These are phyloP conservation scores for Isoperla grammatica DNA, from an alignment of 2,888 invertebrate genomes.

Conservation along the genomic window DNA sequence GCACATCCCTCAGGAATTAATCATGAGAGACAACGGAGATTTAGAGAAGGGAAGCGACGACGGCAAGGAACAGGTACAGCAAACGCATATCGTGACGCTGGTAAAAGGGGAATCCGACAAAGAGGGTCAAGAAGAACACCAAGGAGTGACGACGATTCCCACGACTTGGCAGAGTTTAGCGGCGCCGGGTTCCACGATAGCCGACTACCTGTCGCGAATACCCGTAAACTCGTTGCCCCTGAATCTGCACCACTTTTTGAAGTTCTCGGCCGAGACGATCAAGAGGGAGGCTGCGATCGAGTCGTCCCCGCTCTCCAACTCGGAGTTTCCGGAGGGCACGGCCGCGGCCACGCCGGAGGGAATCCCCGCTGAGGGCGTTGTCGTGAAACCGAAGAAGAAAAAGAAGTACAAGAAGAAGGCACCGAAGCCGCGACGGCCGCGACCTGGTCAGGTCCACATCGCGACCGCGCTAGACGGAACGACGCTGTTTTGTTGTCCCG, in stretches of 20 bases:
- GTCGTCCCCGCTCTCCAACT: slow-evolving; percentile 44
- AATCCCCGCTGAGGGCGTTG: slow-evolving; percentile 23
- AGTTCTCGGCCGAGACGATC: slow-evolving; percentile 55
- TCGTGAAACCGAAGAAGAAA: slow-evolving; percentile 55
- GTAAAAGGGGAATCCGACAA: slow-evolving; percentile 34
- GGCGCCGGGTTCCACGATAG: slow-evolving; percentile 46
- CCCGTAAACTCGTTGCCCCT: slow-evolving; percentile 50
- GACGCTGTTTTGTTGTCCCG: slow-evolving; percentile 70
- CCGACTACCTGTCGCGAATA: slow-evolving; percentile 50
- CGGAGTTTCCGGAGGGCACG: slow-evolving; percentile 41
- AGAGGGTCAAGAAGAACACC: slow-evolving; percentile 34
- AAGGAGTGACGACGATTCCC: slow-evolving; percentile 45
- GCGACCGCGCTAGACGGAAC: slow-evolving; percentile 69
- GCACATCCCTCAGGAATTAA: slow-evolving; percentile 35
- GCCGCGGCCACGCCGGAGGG: slow-evolving; percentile 18
- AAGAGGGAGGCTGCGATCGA: slow-evolving; percentile 47
- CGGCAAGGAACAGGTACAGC: slow-evolving; percentile 19
- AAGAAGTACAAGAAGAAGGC: slow-evolving; percentile 78
- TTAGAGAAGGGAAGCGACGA: slow-evolving; percentile 41
- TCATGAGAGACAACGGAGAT: slow-evolving; percentile 37
- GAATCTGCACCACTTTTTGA: slow-evolving; percentile 57
- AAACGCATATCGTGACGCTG: slow-evolving; percentile 16
- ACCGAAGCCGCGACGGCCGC: slow-evolving; percentile 69
- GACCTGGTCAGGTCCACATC: slow-evolving; percentile 72
- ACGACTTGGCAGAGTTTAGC: slow-evolving; percentile 50